Evolutionary conservation across 1,140 invertebrate species (phyloP), one percentile per base, ranked within the genome.

Genomic region (Probaryconus sp.): DNA sequence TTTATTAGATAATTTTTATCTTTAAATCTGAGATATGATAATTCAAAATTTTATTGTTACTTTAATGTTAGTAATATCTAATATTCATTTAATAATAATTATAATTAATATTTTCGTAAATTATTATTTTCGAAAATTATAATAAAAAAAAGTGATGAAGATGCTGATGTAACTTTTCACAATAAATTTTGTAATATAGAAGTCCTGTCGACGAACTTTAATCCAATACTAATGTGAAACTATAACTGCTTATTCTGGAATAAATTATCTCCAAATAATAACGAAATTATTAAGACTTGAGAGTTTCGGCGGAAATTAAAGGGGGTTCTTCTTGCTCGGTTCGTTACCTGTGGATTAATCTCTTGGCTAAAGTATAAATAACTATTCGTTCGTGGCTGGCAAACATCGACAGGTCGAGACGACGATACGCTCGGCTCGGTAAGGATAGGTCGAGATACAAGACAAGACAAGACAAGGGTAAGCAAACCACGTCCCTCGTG

Each of bases 401-500:
- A 58, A 47, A 56, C 45, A 53, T 76, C 60, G 61, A 50, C 60
- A 40, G 21, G 28, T 51, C 7, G 42, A 48, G 40, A 43, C 43
- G 40, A 43, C 43, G 47, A 42, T 45, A 18, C 18, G 21, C 45
- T 53, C 31, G 17, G n/a, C 17, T 43, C 16, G 21, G 28, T 55
- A 24, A 55, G 43, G 61, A 31, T 67, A 67, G 61, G 30, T 33
- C 61, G 56, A 65, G 31, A 16, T 60, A 31, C 63, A 67, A 56
- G 30, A 28, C 61, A 51, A 65, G 31, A 16, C 60, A 67, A 76
- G 40, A 47, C 30, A 72, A 61, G 63, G 71, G 70, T 71, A 74
- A 37, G 64, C 76, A 78, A 83, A 85, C 77, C 80, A 76, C 70
- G 79, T 79, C 83, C 80, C 72, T 65, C 64, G 79, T 81, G 79